Conservation (phyloP, 92 coral and sea anemone genomes). For the Epizoanthus illoricatus region DNA sequence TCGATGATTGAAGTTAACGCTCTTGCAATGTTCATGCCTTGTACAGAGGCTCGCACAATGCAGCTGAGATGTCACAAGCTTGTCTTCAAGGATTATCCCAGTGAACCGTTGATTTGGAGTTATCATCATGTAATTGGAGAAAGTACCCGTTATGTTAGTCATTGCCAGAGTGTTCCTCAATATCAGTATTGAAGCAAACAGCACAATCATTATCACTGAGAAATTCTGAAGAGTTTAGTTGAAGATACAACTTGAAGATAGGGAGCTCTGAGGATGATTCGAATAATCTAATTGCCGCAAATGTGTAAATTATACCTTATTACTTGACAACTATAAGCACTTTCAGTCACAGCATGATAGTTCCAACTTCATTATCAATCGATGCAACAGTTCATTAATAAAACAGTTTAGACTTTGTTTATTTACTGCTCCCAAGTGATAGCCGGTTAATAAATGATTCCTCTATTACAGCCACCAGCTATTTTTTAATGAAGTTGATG, state of each 20-base stretch:
- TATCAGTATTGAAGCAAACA: background rate
- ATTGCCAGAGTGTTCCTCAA: background rate
- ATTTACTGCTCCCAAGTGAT: background rate
- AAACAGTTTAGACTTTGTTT: background rate
- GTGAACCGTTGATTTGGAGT: conserved; percentile 4
- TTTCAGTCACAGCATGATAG: too few species aligned
- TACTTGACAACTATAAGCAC: too few species aligned
- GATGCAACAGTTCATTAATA: too few species aligned
- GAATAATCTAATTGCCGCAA: background rate
- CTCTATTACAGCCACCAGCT: background rate
- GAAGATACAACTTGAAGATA: background rate
- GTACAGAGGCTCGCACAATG: conserved; percentile 1
- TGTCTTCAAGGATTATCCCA: background rate
- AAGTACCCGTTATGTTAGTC: background rate
- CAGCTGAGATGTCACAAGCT: background rate
- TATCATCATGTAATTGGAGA: background rate
- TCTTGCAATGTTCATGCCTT: background rate
- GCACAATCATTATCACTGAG: background rate
- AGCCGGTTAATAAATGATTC: background rate
- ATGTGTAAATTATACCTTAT: too few species aligned
- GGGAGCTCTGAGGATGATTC: background rate
- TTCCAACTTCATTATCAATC: too few species aligned
- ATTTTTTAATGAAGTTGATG: background rate
- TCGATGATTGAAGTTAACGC: background rate
- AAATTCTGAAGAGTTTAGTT: background rate